These are phyloP conservation scores for Lomographa bimaculata DNA, from an alignment of 2,888 invertebrate genomes.

Conservation along the genomic window DNA sequence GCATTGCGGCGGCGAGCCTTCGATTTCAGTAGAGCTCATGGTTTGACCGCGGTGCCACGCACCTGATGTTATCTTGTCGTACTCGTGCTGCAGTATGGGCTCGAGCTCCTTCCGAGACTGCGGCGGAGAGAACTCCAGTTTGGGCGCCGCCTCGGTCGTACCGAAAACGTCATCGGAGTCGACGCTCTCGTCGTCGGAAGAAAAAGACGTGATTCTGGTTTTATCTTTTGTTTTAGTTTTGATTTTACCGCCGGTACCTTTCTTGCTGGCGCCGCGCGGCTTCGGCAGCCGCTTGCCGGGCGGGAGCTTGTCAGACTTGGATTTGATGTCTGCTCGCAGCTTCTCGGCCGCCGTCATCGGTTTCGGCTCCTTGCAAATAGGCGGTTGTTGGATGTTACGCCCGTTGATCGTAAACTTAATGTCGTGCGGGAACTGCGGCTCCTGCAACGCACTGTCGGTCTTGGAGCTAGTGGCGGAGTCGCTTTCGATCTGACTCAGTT, in stretches of 20 bases:
- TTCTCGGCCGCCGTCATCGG: constrained; percentile 76
- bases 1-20: constrained; percentile 89
- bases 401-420: constrained; percentile 80
- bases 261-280: constrained; percentile 83
- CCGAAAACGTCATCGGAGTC: constrained; percentile 91
- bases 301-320: constrained; percentile 84
- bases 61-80: constrained; percentile 87
- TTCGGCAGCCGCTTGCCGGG: constrained; percentile 85
- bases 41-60: constrained; percentile 88
- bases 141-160: constrained; percentile 89
- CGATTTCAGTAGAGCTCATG: constrained; percentile 91
- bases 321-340: constrained; percentile 78
- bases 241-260: constrained; percentile 81
- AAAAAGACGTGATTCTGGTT: constrained; percentile 89
- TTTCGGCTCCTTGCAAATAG: constrained; percentile 69
- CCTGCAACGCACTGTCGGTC: constrained; percentile 86
- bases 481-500: constrained; percentile 89
- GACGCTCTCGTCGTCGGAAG: constrained; percentile 89
- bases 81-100: constrained; percentile 88
- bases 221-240: constrained; percentile 87
- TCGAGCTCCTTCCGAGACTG: constrained; percentile 90
- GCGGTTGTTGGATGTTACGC: constrained; percentile 66
- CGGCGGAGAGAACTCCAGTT: constrained; percentile 89
- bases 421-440: constrained; percentile 80
- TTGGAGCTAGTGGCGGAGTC: constrained; percentile 90